Base-by-base conservation (phyloP, 2,888 invertebrate genomes). In the Rambutsinella grinnellia region DNA sequence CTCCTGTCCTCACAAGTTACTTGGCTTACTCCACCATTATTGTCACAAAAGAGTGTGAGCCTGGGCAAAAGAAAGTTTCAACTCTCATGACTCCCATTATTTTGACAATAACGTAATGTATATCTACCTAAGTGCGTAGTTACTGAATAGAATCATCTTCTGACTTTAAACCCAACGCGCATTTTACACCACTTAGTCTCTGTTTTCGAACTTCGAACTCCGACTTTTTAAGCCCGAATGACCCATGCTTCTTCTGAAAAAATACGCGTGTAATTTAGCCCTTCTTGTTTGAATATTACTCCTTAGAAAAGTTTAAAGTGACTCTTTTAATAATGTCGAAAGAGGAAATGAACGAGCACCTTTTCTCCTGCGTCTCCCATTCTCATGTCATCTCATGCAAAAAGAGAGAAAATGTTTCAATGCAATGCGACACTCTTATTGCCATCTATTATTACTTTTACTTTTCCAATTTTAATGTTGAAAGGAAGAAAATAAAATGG, bases 11-110 rank as follows among this genome's bases (percentile, higher is more conserved):
- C 13, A 51, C 17, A 19, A 19, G 51, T n/a, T 19, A n/a, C 51
- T 51, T 19, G 19, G 17, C 19, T n/a, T 51, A n/a, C 51, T n/a
- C n/a, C 36, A 13, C 36, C 36, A 36, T 36, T 36, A 36, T 36
- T 36, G 36, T 36, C 36, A 36, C 36, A 36, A 36, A 8, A 5
- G 13, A 13, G 13, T 36, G 13, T 36, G 13, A 5, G 13, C 21
- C 8, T 15, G 5, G 23, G 3, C 15, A 58, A 17, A 49, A 49
- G 17, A 69, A 69, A 69, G 26, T 47, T 60, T 68, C 36, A 60
- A 60, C 60, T 69, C 69, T 61, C 69, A 46, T 23, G 61, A 54
- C 69, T 69, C 61, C 69, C 69, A 69, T 69, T 69, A 69, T 69
- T 61, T 69, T 27, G 51, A 58, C 61, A 69, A 69, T 69, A 69